Evolutionary conservation across 2,888 invertebrate species (phyloP), one percentile per base, ranked within the genome.

Genomic region (Yponomeuta malinellus): DNA sequence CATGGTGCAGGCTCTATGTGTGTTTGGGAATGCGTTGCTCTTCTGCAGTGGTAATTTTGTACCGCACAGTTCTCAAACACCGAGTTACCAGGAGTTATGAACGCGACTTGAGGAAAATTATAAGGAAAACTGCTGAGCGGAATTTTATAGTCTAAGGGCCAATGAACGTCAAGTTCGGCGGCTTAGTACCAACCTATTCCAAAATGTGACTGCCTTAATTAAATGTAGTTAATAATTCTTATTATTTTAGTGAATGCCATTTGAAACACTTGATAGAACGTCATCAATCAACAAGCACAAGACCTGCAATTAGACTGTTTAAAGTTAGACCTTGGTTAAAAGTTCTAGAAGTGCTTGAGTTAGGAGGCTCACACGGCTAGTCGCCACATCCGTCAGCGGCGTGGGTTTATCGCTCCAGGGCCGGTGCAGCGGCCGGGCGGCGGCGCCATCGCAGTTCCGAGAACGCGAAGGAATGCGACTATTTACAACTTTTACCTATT

Each of bases 401-500:
- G n/a, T 43, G 43, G 9, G 67, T 66, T 65, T 65, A n/a, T 48
- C 64, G 31, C 43, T 43, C 48, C 75, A 75, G 73, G 74, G 76
- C 77, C 74, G 71, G 77, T 74, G 72, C 76, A 71, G 73, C 74
- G 71, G 72, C 79, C 77, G 78, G 76, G 76, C 84, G 52, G 43
- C 43, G 87, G 89, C 88, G 88, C 88, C 88, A 83, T 10, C 37
- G 80, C 81, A 78, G 79, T 90, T 88, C 88, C 84, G 79, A 86
- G 89, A 90, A 90, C 84, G 80, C 84, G 76, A 77, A 77, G 88
- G 89, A 87, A 88, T 89, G 89, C 85, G 85, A 86, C 88, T 89
- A 87, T 90, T 91, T 89, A 89, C 87, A 88, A 89, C 87, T 87
- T 89, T 90, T 89, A 88, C 90, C 89, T 90, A 90, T 88, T 89